Conservation (phyloP, 2,113 vertebrate species). For the Cricetomys ansorgei region DNA sequence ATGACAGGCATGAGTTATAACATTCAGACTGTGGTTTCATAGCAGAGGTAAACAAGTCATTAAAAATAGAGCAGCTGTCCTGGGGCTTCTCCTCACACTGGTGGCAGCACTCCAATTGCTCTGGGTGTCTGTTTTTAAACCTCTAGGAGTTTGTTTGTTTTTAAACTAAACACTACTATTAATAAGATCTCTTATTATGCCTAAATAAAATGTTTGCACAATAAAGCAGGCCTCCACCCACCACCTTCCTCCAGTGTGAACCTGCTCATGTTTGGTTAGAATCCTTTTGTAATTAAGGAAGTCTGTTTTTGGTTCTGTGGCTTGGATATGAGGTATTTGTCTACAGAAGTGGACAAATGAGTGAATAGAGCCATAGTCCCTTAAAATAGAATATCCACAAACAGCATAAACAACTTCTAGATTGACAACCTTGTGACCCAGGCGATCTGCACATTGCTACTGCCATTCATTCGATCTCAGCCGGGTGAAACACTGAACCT, state of each 20-base stretch:
- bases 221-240: conserved; percentile 5
- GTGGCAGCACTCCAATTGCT: neutral
- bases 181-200: conserved; percentile 58
- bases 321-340: conserved; percentile 1
- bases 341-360: neutral
- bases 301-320: conserved; percentile 54
- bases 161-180: conserved; percentile 59
- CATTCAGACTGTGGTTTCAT: conserved; percentile 19
- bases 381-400: conserved; percentile 43
- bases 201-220: conserved; percentile 69
- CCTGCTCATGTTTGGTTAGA: neutral
- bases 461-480: neutral
- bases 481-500: neutral
- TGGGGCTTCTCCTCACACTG: neutral
- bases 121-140: conserved; percentile 8
- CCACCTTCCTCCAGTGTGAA: conserved; percentile 7
- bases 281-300: conserved; percentile 42
- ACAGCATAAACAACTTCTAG: neutral
- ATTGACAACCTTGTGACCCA: neutral
- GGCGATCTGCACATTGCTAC: neutral
- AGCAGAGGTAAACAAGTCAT: conserved; percentile 26
- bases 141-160: neutral
- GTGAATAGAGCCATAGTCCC: conserved; percentile 15
- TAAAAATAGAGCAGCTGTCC: conserved; percentile 47
- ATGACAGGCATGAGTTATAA: neutral